phyloP scores from a whole-genome alignment of 1,140 invertebrate genomes.

The Ladona fulva region DNA sequence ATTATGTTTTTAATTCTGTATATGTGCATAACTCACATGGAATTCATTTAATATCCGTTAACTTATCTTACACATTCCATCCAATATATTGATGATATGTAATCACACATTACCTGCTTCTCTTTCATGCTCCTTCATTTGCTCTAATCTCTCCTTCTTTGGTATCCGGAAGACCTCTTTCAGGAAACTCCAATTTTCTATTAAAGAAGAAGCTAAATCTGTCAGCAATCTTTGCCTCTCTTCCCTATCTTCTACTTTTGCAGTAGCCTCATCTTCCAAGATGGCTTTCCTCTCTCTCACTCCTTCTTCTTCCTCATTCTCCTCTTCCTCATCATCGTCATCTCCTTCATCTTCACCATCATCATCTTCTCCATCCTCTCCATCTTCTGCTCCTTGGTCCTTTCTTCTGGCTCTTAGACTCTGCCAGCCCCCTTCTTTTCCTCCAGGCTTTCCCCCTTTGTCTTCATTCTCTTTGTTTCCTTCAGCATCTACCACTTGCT shows the following conservation, averaged over 20 bases:
- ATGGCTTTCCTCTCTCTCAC: slow-evolving; percentile 26
- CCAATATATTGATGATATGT: too few species aligned
- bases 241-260: slow-evolving; percentile 24
- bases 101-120: slow-evolving; percentile 54
- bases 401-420: slow-evolving; percentile 19
- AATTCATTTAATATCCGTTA: too few species aligned
- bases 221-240: slow-evolving; percentile 19
- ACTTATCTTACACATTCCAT: too few species aligned
- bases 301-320: slow-evolving; percentile 20
- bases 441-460: slow-evolving; percentile 16
- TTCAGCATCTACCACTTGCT: slow-evolving; percentile 11
- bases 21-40: too few species aligned
- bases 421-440: slow-evolving; percentile 19
- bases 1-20: too few species aligned
- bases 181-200: slow-evolving; percentile 67
- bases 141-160: slow-evolving; percentile 84
- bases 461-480: not conserved
- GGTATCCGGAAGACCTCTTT: slow-evolving; percentile 91
- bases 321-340: slow-evolving; percentile 23
- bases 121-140: slow-evolving; percentile 86
- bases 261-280: slow-evolving; percentile 26
- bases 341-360: slow-evolving; percentile 26
- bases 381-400: slow-evolving; percentile 26
- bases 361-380: slow-evolving; percentile 27
- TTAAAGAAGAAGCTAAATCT: slow-evolving; percentile 52